These are phyloP conservation scores for Urocynchramus pylzowi DNA, from an alignment of 2,113 vertebrate genomes.

Conservation along the genomic window DNA sequence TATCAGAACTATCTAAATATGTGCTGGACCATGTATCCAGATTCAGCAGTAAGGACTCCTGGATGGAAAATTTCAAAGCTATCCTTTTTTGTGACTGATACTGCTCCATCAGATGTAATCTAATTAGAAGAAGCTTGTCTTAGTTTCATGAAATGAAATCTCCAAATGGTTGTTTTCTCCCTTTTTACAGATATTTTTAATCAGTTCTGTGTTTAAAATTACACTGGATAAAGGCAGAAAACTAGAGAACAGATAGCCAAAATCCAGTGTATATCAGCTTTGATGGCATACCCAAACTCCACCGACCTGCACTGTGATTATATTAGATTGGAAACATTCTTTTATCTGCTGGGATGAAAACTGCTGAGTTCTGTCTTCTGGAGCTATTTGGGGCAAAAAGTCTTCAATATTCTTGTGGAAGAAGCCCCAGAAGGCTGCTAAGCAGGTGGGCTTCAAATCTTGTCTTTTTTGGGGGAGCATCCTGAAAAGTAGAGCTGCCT, in stretches of 20 bases:
- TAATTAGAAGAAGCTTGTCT: background rate
- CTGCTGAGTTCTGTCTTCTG: background rate
- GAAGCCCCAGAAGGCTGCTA: background rate
- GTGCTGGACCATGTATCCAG: background rate
- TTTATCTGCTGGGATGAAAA: background rate
- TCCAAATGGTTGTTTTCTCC: background rate
- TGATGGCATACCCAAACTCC: background rate
- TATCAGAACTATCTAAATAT: background rate
- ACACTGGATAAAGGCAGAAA: background rate
- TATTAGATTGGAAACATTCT: background rate
- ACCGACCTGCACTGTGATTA: background rate
- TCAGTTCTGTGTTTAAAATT: background rate
- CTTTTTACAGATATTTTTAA: too few species aligned
- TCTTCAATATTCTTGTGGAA: background rate
- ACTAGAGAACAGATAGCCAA: background rate
- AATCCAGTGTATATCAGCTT: background rate
- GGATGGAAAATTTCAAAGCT: background rate
- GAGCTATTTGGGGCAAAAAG: background rate
- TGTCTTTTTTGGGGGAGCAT: background rate
- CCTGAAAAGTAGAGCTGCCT: background rate
- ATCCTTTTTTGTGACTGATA: background rate
- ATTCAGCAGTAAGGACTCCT: background rate
- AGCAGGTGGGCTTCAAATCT: background rate
- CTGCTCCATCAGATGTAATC: background rate
- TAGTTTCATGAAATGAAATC: background rate